A percentile compares a stretch with the other conserved stretches of the same genome.
Conservation (phyloP, 2,888 invertebrate species). For the Leptogaster cylindrica region DNA sequence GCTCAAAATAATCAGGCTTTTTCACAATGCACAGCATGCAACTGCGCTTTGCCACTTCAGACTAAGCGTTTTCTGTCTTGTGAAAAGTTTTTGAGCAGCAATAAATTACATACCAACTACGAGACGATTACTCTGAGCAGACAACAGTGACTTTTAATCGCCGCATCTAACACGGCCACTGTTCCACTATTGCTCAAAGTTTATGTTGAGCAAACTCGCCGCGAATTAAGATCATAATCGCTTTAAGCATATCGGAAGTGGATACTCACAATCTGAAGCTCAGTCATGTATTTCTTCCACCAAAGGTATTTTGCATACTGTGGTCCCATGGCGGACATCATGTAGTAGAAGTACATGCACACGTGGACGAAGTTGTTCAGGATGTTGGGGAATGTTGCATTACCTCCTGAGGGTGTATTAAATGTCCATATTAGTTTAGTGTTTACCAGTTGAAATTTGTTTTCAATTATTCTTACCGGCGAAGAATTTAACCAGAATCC, state of each 20-base stretch:
- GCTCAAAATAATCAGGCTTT: slow-evolving; percentile 16
- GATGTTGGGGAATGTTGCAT: slow-evolving; percentile 64
- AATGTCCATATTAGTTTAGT: slow-evolving; percentile 1
- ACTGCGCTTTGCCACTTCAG: background rate
- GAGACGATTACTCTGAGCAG: background rate
- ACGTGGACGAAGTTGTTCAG: slow-evolving; percentile 95
- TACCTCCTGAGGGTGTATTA: slow-evolving; percentile 63
- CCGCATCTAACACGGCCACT: background rate
- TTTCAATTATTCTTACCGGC: slow-evolving; percentile 64
- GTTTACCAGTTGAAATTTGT: background rate
- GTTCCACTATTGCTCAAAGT: slow-evolving; percentile 4
- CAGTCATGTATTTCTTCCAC: slow-evolving; percentile 96
- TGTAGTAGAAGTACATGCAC: slow-evolving; percentile 93
- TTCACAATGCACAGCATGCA: background rate
- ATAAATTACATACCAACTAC: background rate
- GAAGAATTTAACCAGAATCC: slow-evolving; percentile 89
- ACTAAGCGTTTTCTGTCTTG: slow-evolving; percentile 23
- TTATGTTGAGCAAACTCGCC: background rate
- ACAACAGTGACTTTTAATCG: background rate
- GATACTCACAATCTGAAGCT: slow-evolving; percentile 81
- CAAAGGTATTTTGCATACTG: slow-evolving; percentile 85
- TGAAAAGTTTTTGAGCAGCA: slow-evolving; percentile 5
- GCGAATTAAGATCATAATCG: background rate
- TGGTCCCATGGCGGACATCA: slow-evolving; percentile 89
- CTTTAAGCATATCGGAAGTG: background rate